phyloP scores from a whole-genome alignment of 2,797 vertebrate species.

The Poecilia velifera region DNA sequence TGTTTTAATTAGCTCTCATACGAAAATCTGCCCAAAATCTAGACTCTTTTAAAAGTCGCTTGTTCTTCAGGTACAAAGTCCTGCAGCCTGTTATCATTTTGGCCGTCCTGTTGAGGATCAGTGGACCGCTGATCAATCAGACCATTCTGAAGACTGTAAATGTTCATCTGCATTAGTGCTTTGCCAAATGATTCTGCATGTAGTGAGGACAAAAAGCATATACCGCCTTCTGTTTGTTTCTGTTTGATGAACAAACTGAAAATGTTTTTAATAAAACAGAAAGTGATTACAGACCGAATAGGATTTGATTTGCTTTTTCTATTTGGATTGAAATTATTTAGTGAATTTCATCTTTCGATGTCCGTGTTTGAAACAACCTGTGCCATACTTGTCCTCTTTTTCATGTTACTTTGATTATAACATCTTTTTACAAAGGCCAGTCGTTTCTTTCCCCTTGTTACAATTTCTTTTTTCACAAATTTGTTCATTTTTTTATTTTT shows the following conservation, averaged over 20 bases:
- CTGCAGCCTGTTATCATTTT: not conserved
- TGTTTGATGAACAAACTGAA: not conserved
- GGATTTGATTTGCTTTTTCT: not conserved
- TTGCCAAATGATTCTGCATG: not conserved
- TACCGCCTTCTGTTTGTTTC: not conserved
- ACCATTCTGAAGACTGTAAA: not conserved
- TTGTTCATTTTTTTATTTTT: not conserved
- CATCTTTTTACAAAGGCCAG: not conserved
- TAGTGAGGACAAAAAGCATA: not conserved
- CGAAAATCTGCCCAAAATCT: not conserved
- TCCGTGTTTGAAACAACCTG: not conserved
- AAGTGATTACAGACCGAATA: not conserved
- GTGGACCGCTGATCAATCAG: not conserved
- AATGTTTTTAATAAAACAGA: not conserved
- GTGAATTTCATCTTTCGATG: not conserved
- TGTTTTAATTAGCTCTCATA: not conserved
- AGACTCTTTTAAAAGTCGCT: not conserved
- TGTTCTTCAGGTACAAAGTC: not conserved
- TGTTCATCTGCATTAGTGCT: not conserved
- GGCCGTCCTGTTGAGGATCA: not conserved
- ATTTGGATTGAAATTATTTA: not conserved
- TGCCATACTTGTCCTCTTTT: not conserved
- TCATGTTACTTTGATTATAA: not conserved
- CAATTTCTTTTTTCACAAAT: not conserved
- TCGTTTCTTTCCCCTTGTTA: not conserved